Evolutionary conservation across 2,888 invertebrate species (phyloP).

Genomic region (Caenorhabditis plicata): DNA sequence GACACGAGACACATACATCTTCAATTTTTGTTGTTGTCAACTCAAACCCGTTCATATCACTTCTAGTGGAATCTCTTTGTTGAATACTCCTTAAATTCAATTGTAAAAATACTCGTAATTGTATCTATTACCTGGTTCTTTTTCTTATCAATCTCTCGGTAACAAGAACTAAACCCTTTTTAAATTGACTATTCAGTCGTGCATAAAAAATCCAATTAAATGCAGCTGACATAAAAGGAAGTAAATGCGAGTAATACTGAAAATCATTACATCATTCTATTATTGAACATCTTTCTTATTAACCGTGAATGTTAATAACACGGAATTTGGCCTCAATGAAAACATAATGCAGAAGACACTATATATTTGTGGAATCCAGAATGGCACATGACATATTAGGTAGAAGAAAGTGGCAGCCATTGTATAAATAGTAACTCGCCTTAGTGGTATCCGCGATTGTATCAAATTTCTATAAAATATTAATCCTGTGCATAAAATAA

Average conservation of each 20-base stretch:
- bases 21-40: constrained; percentile 23
- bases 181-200: constrained; percentile 52
- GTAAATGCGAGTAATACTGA: constrained; percentile 41
- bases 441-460: constrained; percentile 50
- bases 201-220: constrained; percentile 57
- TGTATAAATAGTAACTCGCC: constrained; percentile 50
- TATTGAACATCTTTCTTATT: too few relatives aligned
- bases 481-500: too few relatives aligned
- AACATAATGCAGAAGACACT: constrained; percentile 13
- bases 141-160: constrained; percentile 50
- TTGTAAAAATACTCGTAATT: too few relatives aligned
- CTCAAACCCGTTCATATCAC: too few relatives aligned
- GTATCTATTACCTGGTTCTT: constrained; percentile 38
- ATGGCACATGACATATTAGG: constrained; percentile 47
- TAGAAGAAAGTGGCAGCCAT: constrained; percentile 50
- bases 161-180: constrained; percentile 49
- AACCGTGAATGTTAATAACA: constrained; percentile 25
- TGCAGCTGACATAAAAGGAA: constrained; percentile 45
- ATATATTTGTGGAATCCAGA: constrained; percentile 49
- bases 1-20: constrained; percentile 43
- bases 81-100: too few relatives aligned
- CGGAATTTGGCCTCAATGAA: constrained; percentile 15
- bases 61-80: too few relatives aligned
- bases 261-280: constrained; percentile 1
- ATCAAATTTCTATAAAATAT: constrained; percentile 38